phyloP scores from a whole-genome alignment of 2,113 vertebrate species.

The Tricholaema leucomelas region DNA sequence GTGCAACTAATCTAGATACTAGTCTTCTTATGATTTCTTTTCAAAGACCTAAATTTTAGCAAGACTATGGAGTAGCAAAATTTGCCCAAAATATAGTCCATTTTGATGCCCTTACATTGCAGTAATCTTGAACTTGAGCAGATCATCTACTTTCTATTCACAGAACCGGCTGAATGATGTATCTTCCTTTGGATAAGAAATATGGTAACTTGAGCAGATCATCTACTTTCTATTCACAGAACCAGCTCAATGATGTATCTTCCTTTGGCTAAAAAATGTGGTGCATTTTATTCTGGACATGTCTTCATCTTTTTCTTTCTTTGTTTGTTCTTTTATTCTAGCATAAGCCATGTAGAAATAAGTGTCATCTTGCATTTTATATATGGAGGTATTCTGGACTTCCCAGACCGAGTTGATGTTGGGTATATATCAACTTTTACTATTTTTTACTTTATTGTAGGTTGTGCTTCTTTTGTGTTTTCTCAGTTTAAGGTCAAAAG shows the following conservation, averaged over 20 bases:
- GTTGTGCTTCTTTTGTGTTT: not conserved
- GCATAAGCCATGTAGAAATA: constrained; percentile 88
- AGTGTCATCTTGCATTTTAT: constrained; percentile 89
- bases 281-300: not conserved
- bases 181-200: not conserved
- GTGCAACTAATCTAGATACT: too few relatives aligned
- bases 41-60: not conserved
- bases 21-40: not conserved
- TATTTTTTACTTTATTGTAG: not conserved
- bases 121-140: not conserved
- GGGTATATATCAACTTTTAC: constrained; percentile 79
- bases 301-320: constrained; percentile 26
- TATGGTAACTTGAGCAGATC: not conserved
- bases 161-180: not conserved
- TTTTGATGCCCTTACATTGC: not conserved
- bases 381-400: constrained; percentile 89
- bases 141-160: not conserved
- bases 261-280: not conserved
- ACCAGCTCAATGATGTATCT: not conserved
- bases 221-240: not conserved
- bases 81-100: not conserved
- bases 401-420: constrained; percentile 84
- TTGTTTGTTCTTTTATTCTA: constrained; percentile 65
- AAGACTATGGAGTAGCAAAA: not conserved
- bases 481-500: constrained; percentile 4